Evolutionary conservation across 2,797 vertebrate genomes (phyloP).

Genomic region (Poeciliopsis gracilis): DNA sequence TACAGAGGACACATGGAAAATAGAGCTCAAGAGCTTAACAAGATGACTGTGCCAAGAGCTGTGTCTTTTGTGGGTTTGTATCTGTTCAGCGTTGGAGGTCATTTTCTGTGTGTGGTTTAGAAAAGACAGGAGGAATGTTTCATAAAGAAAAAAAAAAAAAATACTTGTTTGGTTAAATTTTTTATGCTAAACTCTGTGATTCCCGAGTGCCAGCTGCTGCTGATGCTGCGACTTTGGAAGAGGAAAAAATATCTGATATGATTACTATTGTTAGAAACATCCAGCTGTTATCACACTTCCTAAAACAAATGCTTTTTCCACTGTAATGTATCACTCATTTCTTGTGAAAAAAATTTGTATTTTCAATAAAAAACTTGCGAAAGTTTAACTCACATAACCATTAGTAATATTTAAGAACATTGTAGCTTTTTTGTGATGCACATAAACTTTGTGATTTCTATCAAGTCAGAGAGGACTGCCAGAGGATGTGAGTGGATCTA

Average conservation of each 20-base stretch:
- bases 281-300: not conserved
- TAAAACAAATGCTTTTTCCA: not conserved
- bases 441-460: not conserved
- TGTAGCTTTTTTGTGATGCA: not conserved
- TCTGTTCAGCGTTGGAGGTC: slow-evolving; percentile 31
- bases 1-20: slow-evolving; percentile 42
- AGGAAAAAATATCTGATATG: slow-evolving; percentile 8
- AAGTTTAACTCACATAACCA: not conserved
- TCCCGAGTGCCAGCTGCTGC: not conserved
- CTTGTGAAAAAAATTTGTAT: not conserved
- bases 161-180: not conserved
- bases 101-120: slow-evolving; percentile 3
- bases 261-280: not conserved
- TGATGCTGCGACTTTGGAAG: not conserved
- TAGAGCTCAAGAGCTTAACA: slow-evolving; percentile 34
- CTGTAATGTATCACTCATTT: not conserved
- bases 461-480: not conserved
- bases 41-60: slow-evolving; percentile 23
- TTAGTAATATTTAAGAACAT: not conserved
- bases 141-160: not conserved
- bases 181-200: slow-evolving; percentile 4
- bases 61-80: slow-evolving; percentile 20
- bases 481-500: not conserved
- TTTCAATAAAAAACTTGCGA: not conserved
- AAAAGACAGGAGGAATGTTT: not conserved